Evolutionary conservation across 53 echinoderm and acorn worm species (phyloP).

Genomic region (Arbacia lixula): DNA sequence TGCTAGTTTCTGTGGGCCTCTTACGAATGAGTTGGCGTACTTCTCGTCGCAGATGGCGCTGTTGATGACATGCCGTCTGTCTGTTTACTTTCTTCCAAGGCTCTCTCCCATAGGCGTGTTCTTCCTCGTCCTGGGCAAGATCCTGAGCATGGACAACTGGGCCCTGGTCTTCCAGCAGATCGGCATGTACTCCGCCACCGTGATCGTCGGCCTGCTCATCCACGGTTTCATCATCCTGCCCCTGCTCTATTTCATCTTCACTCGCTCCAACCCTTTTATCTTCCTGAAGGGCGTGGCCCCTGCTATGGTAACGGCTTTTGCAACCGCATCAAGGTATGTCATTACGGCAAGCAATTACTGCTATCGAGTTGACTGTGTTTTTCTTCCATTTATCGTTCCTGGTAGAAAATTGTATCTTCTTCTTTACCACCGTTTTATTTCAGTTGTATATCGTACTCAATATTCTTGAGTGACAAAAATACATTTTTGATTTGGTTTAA

Average conservation of each 20-base stretch:
- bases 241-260: slow-evolving; percentile 75
- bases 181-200: slow-evolving; percentile 85
- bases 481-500: no score
- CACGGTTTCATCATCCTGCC: slow-evolving; percentile 85
- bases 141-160: slow-evolving; percentile 89
- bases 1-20: no score
- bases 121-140: slow-evolving; percentile 85
- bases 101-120: slow-evolving; percentile 92
- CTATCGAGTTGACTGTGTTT: no score
- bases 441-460: no score
- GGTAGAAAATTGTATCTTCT: no score
- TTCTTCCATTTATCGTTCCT: no score
- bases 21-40: no score
- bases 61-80: no score
- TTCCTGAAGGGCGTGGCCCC: slow-evolving; percentile 82
- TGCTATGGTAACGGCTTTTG: slow-evolving; percentile 89
- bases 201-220: slow-evolving; percentile 85
- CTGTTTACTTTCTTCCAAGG: slow-evolving; percentile 52
- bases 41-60: no score
- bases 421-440: no score
- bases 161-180: slow-evolving; percentile 83
- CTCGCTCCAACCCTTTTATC: slow-evolving; percentile 73
- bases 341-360: no score
- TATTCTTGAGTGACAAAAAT: no score
- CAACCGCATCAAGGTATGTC: slow-evolving; percentile 89